Evolutionary conservation across 2,113 vertebrate genomes (phyloP).

Genomic region (Gadus macrocephalus): DNA sequence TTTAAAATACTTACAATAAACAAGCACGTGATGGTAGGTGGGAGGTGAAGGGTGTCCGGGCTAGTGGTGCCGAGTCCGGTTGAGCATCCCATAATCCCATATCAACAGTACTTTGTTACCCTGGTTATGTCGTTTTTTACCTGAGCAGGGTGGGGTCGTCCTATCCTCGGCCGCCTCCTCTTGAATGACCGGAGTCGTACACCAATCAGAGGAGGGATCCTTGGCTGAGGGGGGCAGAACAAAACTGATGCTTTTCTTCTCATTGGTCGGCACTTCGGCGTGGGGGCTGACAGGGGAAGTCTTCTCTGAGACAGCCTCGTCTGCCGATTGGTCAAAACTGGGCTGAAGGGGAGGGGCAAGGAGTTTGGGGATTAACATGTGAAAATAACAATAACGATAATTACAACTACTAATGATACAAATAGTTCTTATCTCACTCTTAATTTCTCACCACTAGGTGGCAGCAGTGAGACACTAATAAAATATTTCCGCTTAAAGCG

Average conservation of each 20-base stretch:
- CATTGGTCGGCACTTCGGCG: conserved; percentile 35
- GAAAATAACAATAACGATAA: no score
- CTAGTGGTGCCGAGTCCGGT: no score
- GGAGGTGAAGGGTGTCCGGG: no score
- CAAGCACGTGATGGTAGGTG: no score
- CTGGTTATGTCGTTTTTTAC: neutral
- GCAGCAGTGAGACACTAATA: no score
- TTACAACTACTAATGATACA: no score
- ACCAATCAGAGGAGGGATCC: conserved; percentile 18
- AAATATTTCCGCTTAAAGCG: no score
- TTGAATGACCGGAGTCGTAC: conserved; percentile 33
- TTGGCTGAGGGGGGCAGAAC: conserved; percentile 20
- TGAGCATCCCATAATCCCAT: conserved; percentile 29
- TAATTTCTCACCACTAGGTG: no score
- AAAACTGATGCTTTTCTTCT: conserved; percentile 25
- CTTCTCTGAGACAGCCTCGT: conserved; percentile 40
- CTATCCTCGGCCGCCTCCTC: conserved; percentile 34
- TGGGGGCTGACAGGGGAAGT: conserved; percentile 29
- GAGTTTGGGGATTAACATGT: no score
- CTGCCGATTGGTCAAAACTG: conserved; percentile 39
- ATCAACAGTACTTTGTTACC: no score
- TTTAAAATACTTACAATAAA: no score
- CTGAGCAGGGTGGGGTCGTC: conserved; percentile 15
- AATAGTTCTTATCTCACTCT: no score
- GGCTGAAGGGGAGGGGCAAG: conserved; percentile 36